phyloP scores from a whole-genome alignment of 2,797 vertebrate genomes.

The Eurystomus glaucurus region DNA sequence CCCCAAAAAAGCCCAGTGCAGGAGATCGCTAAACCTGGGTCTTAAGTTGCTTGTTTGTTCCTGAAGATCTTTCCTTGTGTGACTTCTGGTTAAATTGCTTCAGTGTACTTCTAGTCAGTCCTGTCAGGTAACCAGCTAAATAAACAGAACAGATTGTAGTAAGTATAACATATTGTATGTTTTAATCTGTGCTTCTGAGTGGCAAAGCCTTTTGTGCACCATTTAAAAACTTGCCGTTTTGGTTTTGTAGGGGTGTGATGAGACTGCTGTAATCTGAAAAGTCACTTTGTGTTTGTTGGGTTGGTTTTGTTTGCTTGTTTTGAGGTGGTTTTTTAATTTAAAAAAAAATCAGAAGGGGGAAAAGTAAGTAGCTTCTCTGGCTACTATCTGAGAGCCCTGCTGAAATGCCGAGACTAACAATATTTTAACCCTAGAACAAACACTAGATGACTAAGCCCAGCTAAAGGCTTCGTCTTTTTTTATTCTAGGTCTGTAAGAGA shows the following conservation, averaged over 20 bases:
- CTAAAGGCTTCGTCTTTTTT: background rate
- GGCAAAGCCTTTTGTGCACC: background rate
- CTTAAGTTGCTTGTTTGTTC: background rate
- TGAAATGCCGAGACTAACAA: background rate
- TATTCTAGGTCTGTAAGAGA: background rate
- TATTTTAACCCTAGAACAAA: background rate
- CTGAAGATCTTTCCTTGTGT: background rate
- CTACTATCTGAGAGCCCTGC: background rate
- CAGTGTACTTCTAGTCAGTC: background rate
- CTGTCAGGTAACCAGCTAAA: background rate
- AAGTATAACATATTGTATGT: background rate
- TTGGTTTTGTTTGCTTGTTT: background rate
- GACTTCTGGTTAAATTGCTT: background rate
- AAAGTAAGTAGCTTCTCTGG: background rate
- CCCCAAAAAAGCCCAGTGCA: accelerated
- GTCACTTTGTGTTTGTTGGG: background rate
- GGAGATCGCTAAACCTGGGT: background rate
- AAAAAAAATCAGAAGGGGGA: background rate
- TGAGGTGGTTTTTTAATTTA: background rate
- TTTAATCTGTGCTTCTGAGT: background rate
- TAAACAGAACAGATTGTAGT: background rate
- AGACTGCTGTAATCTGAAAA: background rate
- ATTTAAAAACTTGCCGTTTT: background rate
- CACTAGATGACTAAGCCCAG: background rate
- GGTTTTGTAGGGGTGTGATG: background rate